Evolutionary conservation across 2,888 invertebrate genomes (phyloP), one percentile per base, ranked within the genome.

Genomic region (Alsophila aescularia): DNA sequence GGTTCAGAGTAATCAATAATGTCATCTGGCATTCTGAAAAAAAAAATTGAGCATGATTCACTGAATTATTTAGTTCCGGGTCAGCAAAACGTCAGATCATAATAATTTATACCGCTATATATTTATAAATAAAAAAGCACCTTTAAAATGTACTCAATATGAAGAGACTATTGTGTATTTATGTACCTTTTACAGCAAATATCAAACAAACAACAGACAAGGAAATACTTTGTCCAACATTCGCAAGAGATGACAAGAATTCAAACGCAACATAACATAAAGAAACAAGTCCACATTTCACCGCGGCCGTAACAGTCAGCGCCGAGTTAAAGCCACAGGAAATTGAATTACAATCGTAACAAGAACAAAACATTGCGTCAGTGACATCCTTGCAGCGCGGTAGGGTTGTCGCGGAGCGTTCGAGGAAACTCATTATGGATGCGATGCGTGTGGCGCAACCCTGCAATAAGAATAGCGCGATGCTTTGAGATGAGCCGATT

Each of bases 401-500:
- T 27, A 57, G 58, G 58, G 61, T 35, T 58, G 39, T 62, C 70
- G 65, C 61, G 61, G 48, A 59, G 58, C 58, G 57, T 73, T 72
- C 71, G 71, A 67, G 59, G 49, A 59, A 73, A 76, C 74, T 72
- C 81, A 74, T 73, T 74, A 70, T 69, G 35, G 35, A 50, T 52
- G 52, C 55, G 45, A 29, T 9, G 31, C 50, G 35, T 45, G 47
- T 45, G 12, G 14, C 32, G 40, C 52, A 52, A 40, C 40, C 21
- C 52, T 77, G 74, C 76, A 78, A 75, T 73, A 66, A 75, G 69
- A 72, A 67, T 67, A 68, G 80, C 77, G 77, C 75, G 78, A 70
- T 54, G 68, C 70, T 79, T 81, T 78, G 75, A 75, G 74, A 77
- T 72, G 70, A 63, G 75, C 79, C 81, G 79, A 79, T 79, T 73